Evolutionary conservation across 1,140 invertebrate genomes (phyloP).

Genomic region (Drosophila eugracilis): DNA sequence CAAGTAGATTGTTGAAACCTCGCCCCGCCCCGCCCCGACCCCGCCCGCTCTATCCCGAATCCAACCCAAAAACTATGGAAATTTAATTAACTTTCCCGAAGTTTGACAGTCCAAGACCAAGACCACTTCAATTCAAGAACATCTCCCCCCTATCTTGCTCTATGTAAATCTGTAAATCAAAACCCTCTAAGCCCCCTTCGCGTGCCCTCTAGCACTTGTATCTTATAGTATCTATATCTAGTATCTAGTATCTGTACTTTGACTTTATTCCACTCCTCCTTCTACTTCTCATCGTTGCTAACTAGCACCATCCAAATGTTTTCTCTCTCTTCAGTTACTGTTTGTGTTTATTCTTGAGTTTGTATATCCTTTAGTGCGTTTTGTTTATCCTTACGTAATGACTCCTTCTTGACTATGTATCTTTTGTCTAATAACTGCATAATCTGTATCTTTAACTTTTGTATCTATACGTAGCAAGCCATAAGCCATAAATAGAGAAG

Average conservation of each 20-base stretch:
- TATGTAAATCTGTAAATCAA: slow-evolving; percentile 22
- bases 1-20: slow-evolving; percentile 76
- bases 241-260: slow-evolving; percentile 45
- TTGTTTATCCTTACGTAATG: slow-evolving; percentile 45
- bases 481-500: slow-evolving; percentile 48
- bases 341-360: slow-evolving; percentile 41
- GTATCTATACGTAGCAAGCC: slow-evolving; percentile 59
- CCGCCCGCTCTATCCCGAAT: slow-evolving; percentile 10
- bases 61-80: slow-evolving; percentile 29
- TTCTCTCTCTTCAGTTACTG: slow-evolving; percentile 40
- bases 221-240: slow-evolving; percentile 24
- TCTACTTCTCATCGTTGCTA: slow-evolving; percentile 50
- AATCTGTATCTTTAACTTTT: slow-evolving; percentile 54
- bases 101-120: slow-evolving; percentile 61
- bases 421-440: slow-evolving; percentile 54
- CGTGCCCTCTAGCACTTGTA: slow-evolving; percentile 37
- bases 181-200: slow-evolving; percentile 13
- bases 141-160: slow-evolving; percentile 18
- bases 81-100: slow-evolving; percentile 83
- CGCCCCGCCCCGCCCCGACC: slow-evolving; percentile 21
- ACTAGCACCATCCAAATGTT: slow-evolving; percentile 59
- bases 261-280: slow-evolving; percentile 31
- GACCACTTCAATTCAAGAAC: slow-evolving; percentile 47
- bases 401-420: slow-evolving; percentile 45
- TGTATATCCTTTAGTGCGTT: slow-evolving; percentile 31